Evolutionary conservation across 2,113 vertebrate species (phyloP), one percentile per base, ranked within the genome.

Genomic region (Cebidichthys violaceus): DNA sequence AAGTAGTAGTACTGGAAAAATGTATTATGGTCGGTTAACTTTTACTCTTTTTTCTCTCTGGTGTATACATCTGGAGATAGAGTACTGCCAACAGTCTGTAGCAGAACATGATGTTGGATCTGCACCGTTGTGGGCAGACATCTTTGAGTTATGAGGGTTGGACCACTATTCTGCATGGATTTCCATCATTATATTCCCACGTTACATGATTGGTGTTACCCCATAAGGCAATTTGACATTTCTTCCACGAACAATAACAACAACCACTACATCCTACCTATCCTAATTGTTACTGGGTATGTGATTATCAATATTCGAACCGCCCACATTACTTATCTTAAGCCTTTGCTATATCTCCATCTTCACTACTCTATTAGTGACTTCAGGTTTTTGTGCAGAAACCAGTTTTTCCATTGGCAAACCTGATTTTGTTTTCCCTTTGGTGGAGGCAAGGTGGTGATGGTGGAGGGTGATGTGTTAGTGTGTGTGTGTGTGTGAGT

Each of bases 401-500:
- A 88, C 43, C 3, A 13, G 35, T 29, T 60, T 77, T 88, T 79
- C 47, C 43, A 22, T 75, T 61, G 37, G 73, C 81, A 84, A 72
- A 64, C 39, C 72, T 66, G 65, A 84, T 54, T 70, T 69, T 83
- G 80, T 87, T 88, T 80, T 83, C 69, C 67, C 69, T 77, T 59
- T 35, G 57, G 67, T 22, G 9, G 70, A 67, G 66, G 70, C 37
- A 70, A 60, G 50, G 52, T 76, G 66, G 67, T 70, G 66, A 70
- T 39, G 62, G 66, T 4, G 20, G 24, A 3, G 22, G 4, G 6
- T 20, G 43, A 24, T 64, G 78, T n/a, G 52, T 39, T 4, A 82
- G n/a, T 43, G 68, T 69, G 50, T 41, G 60, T 45, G 47, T 27
- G 55, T 27, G 43, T 31, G 61, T 85, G 67, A 45, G 54, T 66